Percentiles rank a stretch among this genome's conserved stretches.
Conservation (phyloP, 35 echinoderm and acorn worm species). For the Amphiura filiformis region DNA sequence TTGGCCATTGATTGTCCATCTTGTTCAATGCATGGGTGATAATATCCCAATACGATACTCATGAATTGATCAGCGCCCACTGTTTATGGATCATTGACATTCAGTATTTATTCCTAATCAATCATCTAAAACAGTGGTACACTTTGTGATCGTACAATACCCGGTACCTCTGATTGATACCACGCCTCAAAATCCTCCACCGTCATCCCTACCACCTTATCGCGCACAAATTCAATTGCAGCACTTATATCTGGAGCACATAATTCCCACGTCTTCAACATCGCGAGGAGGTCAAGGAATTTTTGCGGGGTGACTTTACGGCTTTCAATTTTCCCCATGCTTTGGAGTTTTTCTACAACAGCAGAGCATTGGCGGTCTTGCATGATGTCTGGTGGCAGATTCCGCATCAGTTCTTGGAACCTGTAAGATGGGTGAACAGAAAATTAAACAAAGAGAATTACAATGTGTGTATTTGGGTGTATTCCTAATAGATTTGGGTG, state of each 20-base stretch:
- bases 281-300: conserved; percentile 77
- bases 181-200: conserved; percentile 92
- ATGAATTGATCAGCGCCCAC: too few relatives aligned
- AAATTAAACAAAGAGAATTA: too few relatives aligned
- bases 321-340: conserved; percentile 90
- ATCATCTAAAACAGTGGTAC: conserved; percentile 44
- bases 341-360: conserved; percentile 86
- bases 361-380: conserved; percentile 61
- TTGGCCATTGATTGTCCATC: too few relatives aligned
- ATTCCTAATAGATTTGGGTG: too few relatives aligned
- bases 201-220: conserved; percentile 85
- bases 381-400: conserved; percentile 68
- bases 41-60: too few relatives aligned
- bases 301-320: conserved; percentile 93
- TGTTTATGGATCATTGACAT: too few relatives aligned
- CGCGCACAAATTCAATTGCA: conserved; percentile 95
- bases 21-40: too few relatives aligned
- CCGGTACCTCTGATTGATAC: conserved; percentile 81
- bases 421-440: conserved; percentile 32
- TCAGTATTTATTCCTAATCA: too few relatives aligned
- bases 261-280: conserved; percentile 82
- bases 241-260: conserved; percentile 94
- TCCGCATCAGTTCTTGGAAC: conserved; percentile 78
- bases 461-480: too few relatives aligned
- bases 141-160: conserved; percentile 67